These are phyloP conservation scores for Gavialis gangeticus DNA, from an alignment of 2,113 vertebrate species.

Conservation along the genomic window DNA sequence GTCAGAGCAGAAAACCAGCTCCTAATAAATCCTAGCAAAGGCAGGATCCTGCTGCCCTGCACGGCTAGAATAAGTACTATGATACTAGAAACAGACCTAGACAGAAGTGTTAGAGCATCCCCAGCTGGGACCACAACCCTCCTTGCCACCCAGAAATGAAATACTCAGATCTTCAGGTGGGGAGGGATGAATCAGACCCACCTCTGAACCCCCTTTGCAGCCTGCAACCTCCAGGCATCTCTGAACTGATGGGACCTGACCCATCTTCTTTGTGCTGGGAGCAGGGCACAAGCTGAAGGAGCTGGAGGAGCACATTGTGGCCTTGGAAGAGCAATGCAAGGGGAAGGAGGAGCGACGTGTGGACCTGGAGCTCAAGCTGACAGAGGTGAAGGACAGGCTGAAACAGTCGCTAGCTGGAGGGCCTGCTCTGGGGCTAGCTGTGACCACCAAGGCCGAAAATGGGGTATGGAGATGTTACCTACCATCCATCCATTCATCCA, in stretches of 20 bases:
- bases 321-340: slow-evolving; percentile 89
- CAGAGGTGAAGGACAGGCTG: slow-evolving; percentile 91
- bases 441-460: slow-evolving; percentile 76
- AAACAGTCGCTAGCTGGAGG: slow-evolving; percentile 93
- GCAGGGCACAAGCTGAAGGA: slow-evolving; percentile 82
- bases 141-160: not conserved
- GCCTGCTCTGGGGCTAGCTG: slow-evolving; percentile 82
- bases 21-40: not conserved
- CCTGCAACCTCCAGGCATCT: not conserved
- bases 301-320: slow-evolving; percentile 81
- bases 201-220: not conserved
- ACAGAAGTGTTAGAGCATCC: not conserved
- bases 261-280: slow-evolving; percentile 12
- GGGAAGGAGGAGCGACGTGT: slow-evolving; percentile 88
- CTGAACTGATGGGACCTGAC: not conserved
- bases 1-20: not conserved
- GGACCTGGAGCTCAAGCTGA: slow-evolving; percentile 90
- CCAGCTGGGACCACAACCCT: not conserved
- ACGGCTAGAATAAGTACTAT: not conserved
- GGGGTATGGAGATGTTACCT: slow-evolving; percentile 73
- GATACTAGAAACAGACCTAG: not conserved
- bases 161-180: not conserved
- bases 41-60: not conserved
- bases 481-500: rapidly evolving
- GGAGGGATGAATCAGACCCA: not conserved